Percentiles rank a stretch among this genome's conserved stretches.
Conservation (phyloP, 2,113 vertebrate species). For the Vulpes ferrilata region DNA sequence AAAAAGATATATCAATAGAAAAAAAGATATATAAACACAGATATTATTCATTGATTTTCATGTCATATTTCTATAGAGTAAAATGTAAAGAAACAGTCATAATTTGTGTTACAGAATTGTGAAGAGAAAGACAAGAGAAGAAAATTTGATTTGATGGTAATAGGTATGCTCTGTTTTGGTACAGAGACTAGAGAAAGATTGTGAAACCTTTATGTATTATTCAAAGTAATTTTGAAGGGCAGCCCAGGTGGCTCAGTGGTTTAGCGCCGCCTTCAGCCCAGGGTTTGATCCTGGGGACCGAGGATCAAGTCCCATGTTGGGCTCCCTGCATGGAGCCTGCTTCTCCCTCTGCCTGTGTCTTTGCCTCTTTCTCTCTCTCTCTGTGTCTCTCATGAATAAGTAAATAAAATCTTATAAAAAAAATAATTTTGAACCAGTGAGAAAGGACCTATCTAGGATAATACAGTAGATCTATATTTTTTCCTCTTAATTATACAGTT, state of each 20-base stretch:
- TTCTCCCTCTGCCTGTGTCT: too few species aligned
- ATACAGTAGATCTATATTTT: background rate
- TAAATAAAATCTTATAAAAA: too few species aligned
- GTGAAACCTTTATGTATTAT: slow-evolving; percentile 14
- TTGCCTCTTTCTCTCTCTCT: too few species aligned
- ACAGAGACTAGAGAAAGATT: background rate
- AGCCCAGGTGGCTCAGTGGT: too few species aligned
- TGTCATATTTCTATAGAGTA: background rate
- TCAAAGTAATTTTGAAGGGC: background rate
- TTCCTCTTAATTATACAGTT: slow-evolving; percentile 11
- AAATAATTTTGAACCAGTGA: slow-evolving; percentile 13
- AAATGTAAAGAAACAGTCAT: background rate
- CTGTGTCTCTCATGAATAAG: too few species aligned
- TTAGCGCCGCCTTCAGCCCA: too few species aligned
- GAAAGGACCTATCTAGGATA: background rate
- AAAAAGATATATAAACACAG: background rate
- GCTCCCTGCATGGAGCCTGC: too few species aligned
- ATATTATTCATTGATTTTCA: background rate
- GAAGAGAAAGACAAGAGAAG: background rate
- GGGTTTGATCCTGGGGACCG: too few species aligned
- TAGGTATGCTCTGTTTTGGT: background rate
- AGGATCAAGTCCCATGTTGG: too few species aligned
- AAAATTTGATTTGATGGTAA: background rate
- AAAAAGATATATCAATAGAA: background rate
- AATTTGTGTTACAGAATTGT: background rate